A percentile compares a stretch with the other conserved stretches of the same genome.
These are phyloP conservation scores for Campylomormyrus numenius DNA, from an alignment of 2,113 vertebrate genomes.

Conservation along the genomic window DNA sequence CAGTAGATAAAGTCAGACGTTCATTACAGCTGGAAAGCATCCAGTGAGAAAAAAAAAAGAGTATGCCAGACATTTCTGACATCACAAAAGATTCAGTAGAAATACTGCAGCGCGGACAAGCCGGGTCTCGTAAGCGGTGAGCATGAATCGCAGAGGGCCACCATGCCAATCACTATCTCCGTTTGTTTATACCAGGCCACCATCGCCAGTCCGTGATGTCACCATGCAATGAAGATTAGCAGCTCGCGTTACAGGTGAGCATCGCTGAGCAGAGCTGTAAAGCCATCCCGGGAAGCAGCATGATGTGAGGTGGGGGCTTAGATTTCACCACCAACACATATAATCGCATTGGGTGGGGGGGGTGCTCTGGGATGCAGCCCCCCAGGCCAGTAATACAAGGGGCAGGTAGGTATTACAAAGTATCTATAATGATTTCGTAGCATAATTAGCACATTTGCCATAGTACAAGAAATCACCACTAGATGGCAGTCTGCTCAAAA, in stretches of 20 bases:
- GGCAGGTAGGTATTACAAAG: not conserved
- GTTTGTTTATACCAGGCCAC: not conserved
- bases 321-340: not conserved
- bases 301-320: not conserved
- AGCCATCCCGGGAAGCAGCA: not conserved
- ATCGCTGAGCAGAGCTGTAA: not conserved
- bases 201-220: not conserved
- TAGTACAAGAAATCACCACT: not conserved
- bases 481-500: not conserved
- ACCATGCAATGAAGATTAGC: not conserved
- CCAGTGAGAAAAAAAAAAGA: not conserved
- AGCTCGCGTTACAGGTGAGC: not conserved
- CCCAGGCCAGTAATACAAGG: not conserved
- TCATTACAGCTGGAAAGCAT: not conserved
- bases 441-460: not conserved
- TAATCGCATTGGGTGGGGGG: no score
- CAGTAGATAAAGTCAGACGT: not conserved
- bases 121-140: not conserved
- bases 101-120: not conserved
- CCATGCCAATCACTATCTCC: not conserved
- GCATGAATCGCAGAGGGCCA: not conserved
- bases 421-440: not conserved
- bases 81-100: not conserved
- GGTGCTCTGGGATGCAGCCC: not conserved
- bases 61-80: not conserved